A percentile compares a stretch with the other conserved stretches of the same genome.
These are phyloP conservation scores for Lophius piscatorius DNA, from an alignment of 2,113 vertebrate genomes.

Conservation along the genomic window DNA sequence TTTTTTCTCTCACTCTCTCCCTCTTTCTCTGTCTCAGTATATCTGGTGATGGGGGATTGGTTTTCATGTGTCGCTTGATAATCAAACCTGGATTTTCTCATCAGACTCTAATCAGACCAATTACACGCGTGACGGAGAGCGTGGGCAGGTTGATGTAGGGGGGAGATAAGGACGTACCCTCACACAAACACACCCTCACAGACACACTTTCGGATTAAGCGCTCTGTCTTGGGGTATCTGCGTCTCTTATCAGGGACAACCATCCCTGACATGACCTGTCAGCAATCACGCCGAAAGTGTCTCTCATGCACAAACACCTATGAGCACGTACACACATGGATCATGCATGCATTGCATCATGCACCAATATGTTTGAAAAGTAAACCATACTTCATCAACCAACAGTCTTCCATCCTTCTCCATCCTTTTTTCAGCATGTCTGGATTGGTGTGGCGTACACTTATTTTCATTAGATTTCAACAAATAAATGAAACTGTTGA, in stretches of 20 bases:
- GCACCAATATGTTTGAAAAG: slow-evolving; percentile 26
- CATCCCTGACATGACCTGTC: slow-evolving; percentile 82
- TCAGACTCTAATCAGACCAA: slow-evolving; percentile 88
- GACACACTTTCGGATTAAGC: slow-evolving; percentile 69
- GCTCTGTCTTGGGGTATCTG: slow-evolving; percentile 80
- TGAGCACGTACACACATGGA: slow-evolving; percentile 20
- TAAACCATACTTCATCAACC: slow-evolving; percentile 19
- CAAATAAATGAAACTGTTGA: no score
- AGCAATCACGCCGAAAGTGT: slow-evolving; percentile 71
- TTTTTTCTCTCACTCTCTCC: slow-evolving; percentile 52
- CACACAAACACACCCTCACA: slow-evolving; percentile 46
- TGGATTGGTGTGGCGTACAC: neutral
- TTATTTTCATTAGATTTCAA: no score
- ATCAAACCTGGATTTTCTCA: slow-evolving; percentile 84
- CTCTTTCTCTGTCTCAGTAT: slow-evolving; percentile 60
- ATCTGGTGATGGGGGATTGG: slow-evolving; percentile 76
- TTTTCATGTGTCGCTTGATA: slow-evolving; percentile 78
- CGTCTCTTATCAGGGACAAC: slow-evolving; percentile 84
- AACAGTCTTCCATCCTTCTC: slow-evolving; percentile 1
- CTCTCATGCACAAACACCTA: slow-evolving; percentile 40
- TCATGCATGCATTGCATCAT: slow-evolving; percentile 41
- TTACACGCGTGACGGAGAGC: slow-evolving; percentile 80
- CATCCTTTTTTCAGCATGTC: neutral
- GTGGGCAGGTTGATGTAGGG: slow-evolving; percentile 75
- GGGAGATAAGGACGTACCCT: slow-evolving; percentile 62